A percentile compares a stretch with the other conserved stretches of the same genome.
These are phyloP conservation scores for Rhogogaster chlorosoma DNA, from an alignment of 2,888 invertebrate genomes.

Conservation along the genomic window DNA sequence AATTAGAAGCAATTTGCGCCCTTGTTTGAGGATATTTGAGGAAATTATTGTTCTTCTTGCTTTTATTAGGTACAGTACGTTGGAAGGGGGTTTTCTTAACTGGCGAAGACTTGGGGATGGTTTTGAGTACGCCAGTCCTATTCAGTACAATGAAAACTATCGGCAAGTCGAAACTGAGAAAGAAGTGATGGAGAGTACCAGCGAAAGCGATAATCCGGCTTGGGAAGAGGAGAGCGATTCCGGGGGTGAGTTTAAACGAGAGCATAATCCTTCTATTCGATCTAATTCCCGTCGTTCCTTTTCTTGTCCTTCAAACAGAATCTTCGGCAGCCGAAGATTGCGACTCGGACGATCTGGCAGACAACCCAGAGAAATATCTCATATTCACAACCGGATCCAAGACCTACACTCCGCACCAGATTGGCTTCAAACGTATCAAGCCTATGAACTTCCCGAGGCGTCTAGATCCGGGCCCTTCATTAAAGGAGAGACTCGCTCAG, in stretches of 20 bases:
- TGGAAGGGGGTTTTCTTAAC: slow-evolving; percentile 75
- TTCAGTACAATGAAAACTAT: slow-evolving; percentile 83
- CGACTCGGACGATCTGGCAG: slow-evolving; percentile 78
- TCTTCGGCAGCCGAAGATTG: slow-evolving; percentile 69
- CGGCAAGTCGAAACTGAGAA: slow-evolving; percentile 79
- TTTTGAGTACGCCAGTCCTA: slow-evolving; percentile 80
- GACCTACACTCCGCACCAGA: slow-evolving; percentile 92
- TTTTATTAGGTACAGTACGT: slow-evolving; percentile 68
- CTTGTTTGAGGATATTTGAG: neutral
- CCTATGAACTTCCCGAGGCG: slow-evolving; percentile 85
- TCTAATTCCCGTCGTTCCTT: neutral
- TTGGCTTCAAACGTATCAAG: slow-evolving; percentile 88
- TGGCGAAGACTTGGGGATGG: slow-evolving; percentile 76
- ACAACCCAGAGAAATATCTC: slow-evolving; percentile 85
- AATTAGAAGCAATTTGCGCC: neutral
- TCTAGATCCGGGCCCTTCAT: slow-evolving; percentile 84
- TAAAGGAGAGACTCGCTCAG: slow-evolving; percentile 84
- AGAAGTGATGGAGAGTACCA: slow-evolving; percentile 69
- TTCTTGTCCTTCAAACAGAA: slow-evolving; percentile 63
- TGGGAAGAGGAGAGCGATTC: slow-evolving; percentile 73
- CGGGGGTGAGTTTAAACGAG: slow-evolving; percentile 62
- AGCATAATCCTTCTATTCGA: slow-evolving; percentile 6
- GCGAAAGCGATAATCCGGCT: slow-evolving; percentile 68
- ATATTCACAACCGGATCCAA: slow-evolving; percentile 92
- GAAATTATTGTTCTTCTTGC: slow-evolving; percentile 24